Base-by-base conservation (phyloP, 2,888 invertebrate species). In the Vanessa cardui region DNA sequence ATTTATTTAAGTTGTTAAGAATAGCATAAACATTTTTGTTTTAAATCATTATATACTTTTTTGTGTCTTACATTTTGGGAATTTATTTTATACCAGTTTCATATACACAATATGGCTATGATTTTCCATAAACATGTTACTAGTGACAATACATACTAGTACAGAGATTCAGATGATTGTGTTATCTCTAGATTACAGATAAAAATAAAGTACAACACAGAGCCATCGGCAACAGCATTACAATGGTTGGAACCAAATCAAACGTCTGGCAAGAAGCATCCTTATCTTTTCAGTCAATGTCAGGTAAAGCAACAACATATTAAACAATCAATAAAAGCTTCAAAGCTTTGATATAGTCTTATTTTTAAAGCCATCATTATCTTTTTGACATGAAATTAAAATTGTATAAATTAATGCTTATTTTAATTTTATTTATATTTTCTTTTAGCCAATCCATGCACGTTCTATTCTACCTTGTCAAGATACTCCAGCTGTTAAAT, bases 401-500 rank as follows among this genome's bases (percentile, higher is more conserved):
- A 26, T 26, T 26, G 5, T 39, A 39, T 12, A 12, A 39, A 12
- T 4, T 39, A 39, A 4, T 39, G 12, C 12, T 9, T 39, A 39
- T 12, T 39, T 39, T 3, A 39, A 12, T 12, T 12, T 9, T 39
- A 12, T 39, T 39, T 39, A 12, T 63, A 49, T 54, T 50, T 26
- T 72, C 74, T 86, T 83, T 44, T 82, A 97, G 95, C 96, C 97
- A 2, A 98, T 98, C 74, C 97, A 98, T 89, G 97, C 97, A 0
- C 94, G 98, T 56, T 97, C 98, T 3, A 94, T 98, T 74, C 77
- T 98, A 3, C 99, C 99, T 0, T 98, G 98, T 80, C 98, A 99
- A 91, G 98, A 99, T 91, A 96, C 98, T 0, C 98, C 99, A 0
- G 94, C 95, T 0, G 96, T 98, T 0, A 99, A 99, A 89, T 95